Percentiles rank a stretch among this genome's conserved stretches.
phyloP scores from a whole-genome alignment of 2,113 vertebrate species.

The Microtus montanus region DNA sequence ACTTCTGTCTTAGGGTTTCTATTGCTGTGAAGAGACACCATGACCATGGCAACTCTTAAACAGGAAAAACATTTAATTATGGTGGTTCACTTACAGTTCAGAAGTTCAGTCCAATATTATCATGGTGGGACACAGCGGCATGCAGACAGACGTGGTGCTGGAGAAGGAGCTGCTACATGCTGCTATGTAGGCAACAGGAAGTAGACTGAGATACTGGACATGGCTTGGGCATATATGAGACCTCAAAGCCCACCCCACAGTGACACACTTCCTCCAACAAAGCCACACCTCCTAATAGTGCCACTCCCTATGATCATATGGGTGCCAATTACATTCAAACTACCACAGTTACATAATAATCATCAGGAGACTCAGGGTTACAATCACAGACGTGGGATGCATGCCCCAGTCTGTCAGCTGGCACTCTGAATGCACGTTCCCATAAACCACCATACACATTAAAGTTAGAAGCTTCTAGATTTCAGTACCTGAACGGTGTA shows the following conservation, averaged over 20 bases:
- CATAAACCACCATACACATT: not conserved
- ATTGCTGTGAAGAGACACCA: not conserved
- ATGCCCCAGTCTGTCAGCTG: not conserved
- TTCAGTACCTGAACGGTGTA: not conserved
- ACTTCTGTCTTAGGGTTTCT: not conserved
- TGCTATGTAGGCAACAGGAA: not conserved
- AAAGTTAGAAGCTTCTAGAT: not conserved
- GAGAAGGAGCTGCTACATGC: not conserved
- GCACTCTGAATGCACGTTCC: not conserved
- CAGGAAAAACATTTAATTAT: not conserved
- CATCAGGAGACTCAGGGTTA: not conserved
- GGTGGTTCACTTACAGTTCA: not conserved
- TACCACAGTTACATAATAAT: not conserved
- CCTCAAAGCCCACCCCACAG: not conserved
- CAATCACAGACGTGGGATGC: not conserved
- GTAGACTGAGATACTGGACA: not conserved
- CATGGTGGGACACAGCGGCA: not conserved
- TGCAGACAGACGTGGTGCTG: not conserved
- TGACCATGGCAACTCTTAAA: not conserved
- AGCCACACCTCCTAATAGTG: not conserved
- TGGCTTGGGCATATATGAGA: not conserved
- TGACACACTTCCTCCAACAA: not conserved
- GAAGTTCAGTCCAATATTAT: not conserved
- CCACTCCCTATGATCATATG: not conserved
- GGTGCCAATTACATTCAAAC: not conserved